Base-by-base conservation (phyloP, 2,113 vertebrate species). In the Peromyscus californicus region DNA sequence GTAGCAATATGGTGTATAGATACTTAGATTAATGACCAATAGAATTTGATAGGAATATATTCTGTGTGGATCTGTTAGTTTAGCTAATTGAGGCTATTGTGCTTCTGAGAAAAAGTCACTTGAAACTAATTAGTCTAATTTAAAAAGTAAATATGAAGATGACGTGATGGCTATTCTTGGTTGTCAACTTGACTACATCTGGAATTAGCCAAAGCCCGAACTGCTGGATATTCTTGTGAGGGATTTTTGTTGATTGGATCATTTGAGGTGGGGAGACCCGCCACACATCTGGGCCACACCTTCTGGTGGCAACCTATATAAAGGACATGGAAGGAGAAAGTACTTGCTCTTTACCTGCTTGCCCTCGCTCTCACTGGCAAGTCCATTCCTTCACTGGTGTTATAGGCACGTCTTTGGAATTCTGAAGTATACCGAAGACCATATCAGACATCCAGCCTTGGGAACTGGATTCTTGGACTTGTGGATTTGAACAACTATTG, bases 91-190 rank as follows among this genome's bases (percentile, higher is more conserved):
- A 1, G 4, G 17, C 29, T 3, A 15, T 74, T 83, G 7, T 92
- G 29, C 57, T 95, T 79, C 88, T 80, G 74, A 87, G 61, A 78
- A 74, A 84, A 51, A 31, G 51, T 93, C 6, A 17, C 89, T 67
- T 85, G 33, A 91, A 93, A 85, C 19, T 36, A 72, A 84, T 83
- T 80, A 57, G 86, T 72, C 8, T 67, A 72, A 83, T 36, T 90
- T 6, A 89, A 89, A 95, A 39, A 88, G 82, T 36, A 88, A 74
- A 31, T 65, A 75, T n/a, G 39, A 96, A 96, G 70, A 70, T 36
- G 29, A 78, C 36, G 22, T 39, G 33, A 19, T n/a, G 36, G 36
- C 80, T 83, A 39, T 3, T 83, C 12, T 83, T 61, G 80, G 12
- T 83, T 39, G n/a, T 39, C 57, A 83, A 21, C 36, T 61, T 83